phyloP scores from a whole-genome alignment of 2,797 vertebrate species.

The Lagodon rhomboides region DNA sequence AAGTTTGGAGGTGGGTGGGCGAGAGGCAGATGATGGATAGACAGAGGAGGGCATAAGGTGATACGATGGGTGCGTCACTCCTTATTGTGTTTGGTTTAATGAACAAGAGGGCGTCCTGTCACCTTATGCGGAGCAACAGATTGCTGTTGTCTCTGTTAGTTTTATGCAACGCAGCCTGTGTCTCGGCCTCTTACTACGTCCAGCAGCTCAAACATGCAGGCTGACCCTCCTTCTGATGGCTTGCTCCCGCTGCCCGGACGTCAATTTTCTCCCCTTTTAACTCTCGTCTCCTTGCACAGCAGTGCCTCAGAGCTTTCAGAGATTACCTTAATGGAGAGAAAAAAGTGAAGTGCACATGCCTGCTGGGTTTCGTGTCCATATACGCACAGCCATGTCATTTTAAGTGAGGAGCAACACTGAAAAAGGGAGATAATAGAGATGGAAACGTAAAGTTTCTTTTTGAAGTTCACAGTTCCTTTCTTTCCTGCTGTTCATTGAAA shows the following conservation, averaged over 20 bases:
- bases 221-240: constrained; percentile 65
- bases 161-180: constrained; percentile 25
- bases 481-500: constrained; percentile 2
- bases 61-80: constrained; percentile 28
- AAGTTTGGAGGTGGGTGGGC: constrained; percentile 17
- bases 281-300: constrained; percentile 50
- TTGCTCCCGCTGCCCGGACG: constrained; percentile 29
- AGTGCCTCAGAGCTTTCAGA: constrained; percentile 44
- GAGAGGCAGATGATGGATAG: constrained; percentile 20
- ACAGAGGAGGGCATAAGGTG: constrained; percentile 26
- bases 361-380: constrained; percentile 39
- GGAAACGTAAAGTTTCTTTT: constrained; percentile 27
- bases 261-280: constrained; percentile 67
- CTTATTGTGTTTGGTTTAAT: constrained; percentile 39
- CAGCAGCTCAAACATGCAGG: constrained; percentile 32
- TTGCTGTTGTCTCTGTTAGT: constrained; percentile 39
- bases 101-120: constrained; percentile 30
- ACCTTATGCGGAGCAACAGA: constrained; percentile 24
- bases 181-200: constrained; percentile 41
- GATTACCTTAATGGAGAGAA: constrained; percentile 70
- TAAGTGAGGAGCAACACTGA: constrained; percentile 16
- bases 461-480: constrained; percentile 4
- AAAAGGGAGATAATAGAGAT: constrained; percentile 14
- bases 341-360: constrained; percentile 51
- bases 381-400: constrained; percentile 22